These are phyloP conservation scores for Monochamus saltuarius DNA, from an alignment of 1,140 invertebrate genomes.

Conservation along the genomic window DNA sequence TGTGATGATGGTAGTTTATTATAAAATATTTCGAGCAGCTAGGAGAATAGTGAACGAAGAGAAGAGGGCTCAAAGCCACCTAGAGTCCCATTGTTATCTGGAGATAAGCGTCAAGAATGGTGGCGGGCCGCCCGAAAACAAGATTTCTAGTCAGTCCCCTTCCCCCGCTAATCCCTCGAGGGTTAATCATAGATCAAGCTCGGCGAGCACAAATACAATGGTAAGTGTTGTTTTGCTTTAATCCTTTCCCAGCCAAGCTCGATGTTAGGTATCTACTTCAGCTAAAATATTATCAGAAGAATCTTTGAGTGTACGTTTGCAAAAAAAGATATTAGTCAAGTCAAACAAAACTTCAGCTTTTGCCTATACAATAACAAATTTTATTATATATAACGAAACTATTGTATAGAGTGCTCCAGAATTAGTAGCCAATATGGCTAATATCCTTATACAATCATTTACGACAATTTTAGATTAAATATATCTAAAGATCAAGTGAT, in stretches of 20 bases:
- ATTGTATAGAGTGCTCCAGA: too few relatives aligned
- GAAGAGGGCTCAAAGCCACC: slow-evolving; percentile 78
- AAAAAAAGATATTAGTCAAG: too few relatives aligned
- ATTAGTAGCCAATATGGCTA: too few relatives aligned
- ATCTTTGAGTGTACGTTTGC: too few relatives aligned
- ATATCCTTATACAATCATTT: too few relatives aligned
- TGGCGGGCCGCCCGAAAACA: slow-evolving; percentile 62
- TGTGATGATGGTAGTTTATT: slow-evolving; percentile 90
- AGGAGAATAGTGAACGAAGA: slow-evolving; percentile 83
- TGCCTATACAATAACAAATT: too few relatives aligned
- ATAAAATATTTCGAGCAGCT: slow-evolving; percentile 86
- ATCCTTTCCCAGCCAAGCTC: neutral
- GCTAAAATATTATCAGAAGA: too few relatives aligned
- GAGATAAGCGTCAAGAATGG: slow-evolving; percentile 72
- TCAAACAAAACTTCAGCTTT: too few relatives aligned
- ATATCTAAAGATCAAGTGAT: too few relatives aligned
- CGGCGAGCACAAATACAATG: slow-evolving; percentile 65
- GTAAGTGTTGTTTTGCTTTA: slow-evolving; percentile 52
- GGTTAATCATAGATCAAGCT: slow-evolving; percentile 54
- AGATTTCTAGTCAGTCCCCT: slow-evolving; percentile 55
- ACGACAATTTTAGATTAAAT: too few relatives aligned
- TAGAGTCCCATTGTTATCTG: slow-evolving; percentile 74
- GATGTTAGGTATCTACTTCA: neutral
- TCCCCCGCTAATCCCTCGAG: slow-evolving; percentile 54
- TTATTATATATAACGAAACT: too few relatives aligned